A percentile compares a stretch with the other conserved stretches of the same genome.
These are phyloP conservation scores for Manacus vitellinus DNA, from an alignment of 2,113 vertebrate genomes.

Conservation along the genomic window DNA sequence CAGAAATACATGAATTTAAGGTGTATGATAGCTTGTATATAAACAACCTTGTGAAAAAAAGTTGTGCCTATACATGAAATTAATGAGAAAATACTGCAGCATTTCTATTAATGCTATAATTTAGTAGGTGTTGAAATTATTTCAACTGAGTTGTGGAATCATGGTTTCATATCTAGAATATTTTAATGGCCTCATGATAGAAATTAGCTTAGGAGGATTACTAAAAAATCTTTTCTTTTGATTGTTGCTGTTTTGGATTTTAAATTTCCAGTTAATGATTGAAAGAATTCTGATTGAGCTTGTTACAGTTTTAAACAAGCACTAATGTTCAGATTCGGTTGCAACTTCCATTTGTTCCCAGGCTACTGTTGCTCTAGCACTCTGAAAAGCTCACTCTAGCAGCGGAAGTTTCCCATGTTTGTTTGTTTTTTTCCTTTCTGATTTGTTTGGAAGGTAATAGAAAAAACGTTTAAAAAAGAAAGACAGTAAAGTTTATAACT, in stretches of 20 bases:
- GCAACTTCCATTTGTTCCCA: not conserved
- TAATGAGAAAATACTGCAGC: not conserved
- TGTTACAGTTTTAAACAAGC: not conserved
- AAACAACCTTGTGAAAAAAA: not conserved
- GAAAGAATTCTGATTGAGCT: not conserved
- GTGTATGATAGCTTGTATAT: not conserved
- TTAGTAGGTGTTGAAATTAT: not conserved
- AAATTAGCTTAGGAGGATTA: not conserved
- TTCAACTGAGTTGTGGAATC: not conserved
- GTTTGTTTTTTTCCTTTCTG: not conserved
- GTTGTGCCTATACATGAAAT: not conserved
- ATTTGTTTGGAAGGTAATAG: not conserved
- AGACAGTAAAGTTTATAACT: not conserved
- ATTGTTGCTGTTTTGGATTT: not conserved
- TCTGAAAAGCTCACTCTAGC: not conserved
- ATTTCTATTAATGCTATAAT: not conserved
- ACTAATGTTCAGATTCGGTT: not conserved
- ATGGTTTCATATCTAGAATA: not conserved
- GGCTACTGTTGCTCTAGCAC: not conserved
- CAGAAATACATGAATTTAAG: not conserved
- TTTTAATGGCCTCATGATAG: not conserved
- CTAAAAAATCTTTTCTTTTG: not conserved
- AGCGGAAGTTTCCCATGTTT: not conserved
- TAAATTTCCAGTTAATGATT: not conserved
- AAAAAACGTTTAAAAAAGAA: not conserved